phyloP scores from a whole-genome alignment of 2,888 invertebrate genomes.

The Branchipolynoe longqiensis region DNA sequence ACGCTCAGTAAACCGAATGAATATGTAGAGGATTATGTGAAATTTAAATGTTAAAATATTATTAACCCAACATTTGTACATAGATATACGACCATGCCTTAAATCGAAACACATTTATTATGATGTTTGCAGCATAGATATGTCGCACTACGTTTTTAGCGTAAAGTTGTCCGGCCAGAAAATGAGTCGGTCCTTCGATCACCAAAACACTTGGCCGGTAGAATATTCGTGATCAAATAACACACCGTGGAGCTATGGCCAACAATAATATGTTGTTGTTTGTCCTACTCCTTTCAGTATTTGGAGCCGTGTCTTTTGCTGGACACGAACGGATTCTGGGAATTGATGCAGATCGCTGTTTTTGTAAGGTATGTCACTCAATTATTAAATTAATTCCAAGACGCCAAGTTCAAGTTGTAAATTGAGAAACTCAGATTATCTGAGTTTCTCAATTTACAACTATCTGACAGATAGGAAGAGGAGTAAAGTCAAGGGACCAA shows the following conservation, averaged over 20 bases:
- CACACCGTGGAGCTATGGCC: background rate
- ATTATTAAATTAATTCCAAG: background rate
- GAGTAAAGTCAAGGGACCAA: too few relatives aligned
- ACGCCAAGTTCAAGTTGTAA: background rate
- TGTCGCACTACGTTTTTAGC: too few relatives aligned
- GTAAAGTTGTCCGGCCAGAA: background rate
- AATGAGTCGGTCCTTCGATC: background rate
- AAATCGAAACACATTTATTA: too few relatives aligned
- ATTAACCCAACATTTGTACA: too few relatives aligned
- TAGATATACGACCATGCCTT: too few relatives aligned
- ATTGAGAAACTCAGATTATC: too few relatives aligned
- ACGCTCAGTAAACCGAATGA: too few relatives aligned
- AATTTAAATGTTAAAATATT: too few relatives aligned
- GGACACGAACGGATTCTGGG: conserved; percentile 61
- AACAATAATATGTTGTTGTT: background rate
- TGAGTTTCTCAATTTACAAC: too few relatives aligned
- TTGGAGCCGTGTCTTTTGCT: background rate
- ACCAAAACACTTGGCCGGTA: background rate
- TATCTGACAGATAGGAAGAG: too few relatives aligned
- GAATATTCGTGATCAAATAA: background rate
- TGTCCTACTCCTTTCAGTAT: background rate
- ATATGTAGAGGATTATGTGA: too few relatives aligned
- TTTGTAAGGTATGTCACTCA: conserved; percentile 74
- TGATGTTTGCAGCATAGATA: too few relatives aligned
- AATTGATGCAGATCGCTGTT: conserved; percentile 73